Conservation (phyloP, 2,113 vertebrate genomes). For the Burhinus oedicnemus region DNA sequence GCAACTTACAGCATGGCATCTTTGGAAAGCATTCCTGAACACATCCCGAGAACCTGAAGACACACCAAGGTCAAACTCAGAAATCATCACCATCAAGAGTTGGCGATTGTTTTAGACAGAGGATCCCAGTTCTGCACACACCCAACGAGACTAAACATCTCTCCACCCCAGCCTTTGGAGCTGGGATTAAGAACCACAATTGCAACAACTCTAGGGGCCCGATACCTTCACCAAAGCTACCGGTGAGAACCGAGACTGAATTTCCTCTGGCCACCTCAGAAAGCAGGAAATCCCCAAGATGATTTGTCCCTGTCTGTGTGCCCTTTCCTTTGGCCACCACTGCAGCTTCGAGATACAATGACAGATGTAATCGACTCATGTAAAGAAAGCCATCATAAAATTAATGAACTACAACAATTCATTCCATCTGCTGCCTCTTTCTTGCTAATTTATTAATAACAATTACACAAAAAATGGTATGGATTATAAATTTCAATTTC, state of each 20-base stretch:
- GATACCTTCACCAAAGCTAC: not conserved
- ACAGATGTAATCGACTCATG: constrained; percentile 69
- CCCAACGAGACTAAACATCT: not conserved
- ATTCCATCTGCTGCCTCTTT: constrained; percentile 69
- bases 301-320: constrained; percentile 36
- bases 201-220: not conserved
- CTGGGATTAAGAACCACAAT: not conserved
- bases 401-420: constrained; percentile 79
- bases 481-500: constrained; percentile 76
- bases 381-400: constrained; percentile 73
- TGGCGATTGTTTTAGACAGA: not conserved
- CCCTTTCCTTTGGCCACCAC: constrained; percentile 62
- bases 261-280: not conserved
- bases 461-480: constrained; percentile 75
- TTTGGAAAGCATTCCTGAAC: not conserved
- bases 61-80: not conserved
- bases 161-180: not conserved
- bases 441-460: constrained; percentile 82
- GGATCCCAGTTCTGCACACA: not conserved
- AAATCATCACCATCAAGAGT: not conserved
- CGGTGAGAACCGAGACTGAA: not conserved
- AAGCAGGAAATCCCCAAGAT: not conserved
- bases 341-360: constrained; percentile 59
- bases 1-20: not conserved
- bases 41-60: not conserved